Evolutionary conservation across 2,888 invertebrate genomes (phyloP), one percentile per base, ranked within the genome.

Genomic region (Spatulosminthurus flaviceps): DNA sequence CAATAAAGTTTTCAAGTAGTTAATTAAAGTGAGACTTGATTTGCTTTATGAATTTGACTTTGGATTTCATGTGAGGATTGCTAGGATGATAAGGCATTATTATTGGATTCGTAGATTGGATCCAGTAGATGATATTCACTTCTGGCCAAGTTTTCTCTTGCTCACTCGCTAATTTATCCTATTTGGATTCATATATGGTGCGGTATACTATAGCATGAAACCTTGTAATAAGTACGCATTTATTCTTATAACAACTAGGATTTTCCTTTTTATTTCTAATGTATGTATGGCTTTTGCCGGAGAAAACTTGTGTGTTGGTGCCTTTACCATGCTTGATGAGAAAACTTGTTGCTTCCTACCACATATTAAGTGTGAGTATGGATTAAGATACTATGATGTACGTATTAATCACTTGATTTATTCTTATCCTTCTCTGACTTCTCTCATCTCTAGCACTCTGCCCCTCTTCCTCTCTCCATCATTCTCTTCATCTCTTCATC

Each of bases 321-420:
- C 41, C n/a, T 29, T 60, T 22, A 4, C 60, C 0, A 78, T 64
- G 22, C 66, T 76, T 76, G 75, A 76, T 76, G 75, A 76, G 75
- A 66, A 66, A 76, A 76, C 75, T 76, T 76, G 75, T 76, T 76
- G 75, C 75, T 76, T 28, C 51, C 51, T 51, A 51, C 51, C 51
- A 51, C 51, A 13, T 51, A 34, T 34, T 34, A 34, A 34, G 34
- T 34, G 34, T 4, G 9, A 34, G 34, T 34, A 34, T 34, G 4
- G 4, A 34, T 9, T 34, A 9, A 34, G 4, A 4, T 7, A 34
- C 34, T 34, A 34, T 7, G 34, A 7, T 34, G 4, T 34, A 34
- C 34, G 9, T 34, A 34, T 34, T 34, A 34, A 34, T 34, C 34
- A 34, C 5, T 34, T 34, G 34, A 34, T 34, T 34, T 34, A 34